Percentiles rank a stretch among this genome's conserved stretches.
Evolutionary conservation across 2,113 vertebrate genomes (phyloP).

Genomic region (Mesitornis unicolor): DNA sequence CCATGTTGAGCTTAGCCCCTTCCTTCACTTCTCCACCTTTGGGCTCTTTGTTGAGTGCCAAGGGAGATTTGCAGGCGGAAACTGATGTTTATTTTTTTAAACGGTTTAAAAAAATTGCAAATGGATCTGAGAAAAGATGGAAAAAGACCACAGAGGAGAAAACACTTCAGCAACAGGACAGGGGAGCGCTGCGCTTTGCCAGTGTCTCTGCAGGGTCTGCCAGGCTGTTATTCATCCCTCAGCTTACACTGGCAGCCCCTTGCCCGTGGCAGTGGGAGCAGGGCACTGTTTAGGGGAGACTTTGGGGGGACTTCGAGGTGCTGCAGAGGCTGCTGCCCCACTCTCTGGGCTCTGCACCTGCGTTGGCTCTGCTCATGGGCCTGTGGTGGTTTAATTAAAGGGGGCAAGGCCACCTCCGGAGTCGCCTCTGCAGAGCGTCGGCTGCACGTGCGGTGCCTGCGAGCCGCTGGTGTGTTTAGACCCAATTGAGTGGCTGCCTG

Average conservation of each 20-base stretch:
- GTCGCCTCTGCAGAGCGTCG: not conserved
- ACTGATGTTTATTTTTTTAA: not conserved
- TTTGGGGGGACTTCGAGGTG: not conserved
- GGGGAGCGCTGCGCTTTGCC: not conserved
- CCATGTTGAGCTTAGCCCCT: not conserved
- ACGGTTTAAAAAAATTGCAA: not conserved
- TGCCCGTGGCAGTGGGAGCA: rapidly evolving
- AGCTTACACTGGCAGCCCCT: not conserved
- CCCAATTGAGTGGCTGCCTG: rapidly evolving
- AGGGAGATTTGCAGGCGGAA: not conserved
- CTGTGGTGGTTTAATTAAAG: not conserved
- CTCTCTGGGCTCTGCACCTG: not conserved
- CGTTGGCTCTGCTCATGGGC: not conserved
- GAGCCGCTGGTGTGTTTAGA: not conserved
- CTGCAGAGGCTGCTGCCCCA: not conserved
- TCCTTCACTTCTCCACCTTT: not conserved
- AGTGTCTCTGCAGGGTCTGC: not conserved
- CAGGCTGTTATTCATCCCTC: not conserved
- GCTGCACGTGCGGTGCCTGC: not conserved
- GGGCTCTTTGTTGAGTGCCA: not conserved
- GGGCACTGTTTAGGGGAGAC: not conserved
- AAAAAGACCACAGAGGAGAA: not conserved
- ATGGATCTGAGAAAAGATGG: not conserved
- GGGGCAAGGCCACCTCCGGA: not conserved
- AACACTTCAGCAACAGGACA: not conserved